A percentile compares a stretch with the other conserved stretches of the same genome.
phyloP scores from a whole-genome alignment of 2,888 invertebrate genomes.

The Cephus pygmeus region DNA sequence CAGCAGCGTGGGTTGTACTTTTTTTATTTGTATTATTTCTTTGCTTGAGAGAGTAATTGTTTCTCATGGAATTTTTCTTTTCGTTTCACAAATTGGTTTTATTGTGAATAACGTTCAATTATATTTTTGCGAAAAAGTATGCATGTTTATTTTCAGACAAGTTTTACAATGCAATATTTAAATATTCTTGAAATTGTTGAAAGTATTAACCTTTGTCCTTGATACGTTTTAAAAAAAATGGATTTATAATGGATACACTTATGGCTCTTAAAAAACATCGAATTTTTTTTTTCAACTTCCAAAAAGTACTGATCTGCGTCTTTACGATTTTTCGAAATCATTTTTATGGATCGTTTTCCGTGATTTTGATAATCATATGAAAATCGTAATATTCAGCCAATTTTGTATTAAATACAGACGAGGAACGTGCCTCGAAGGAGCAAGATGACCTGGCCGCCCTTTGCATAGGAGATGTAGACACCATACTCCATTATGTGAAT shows the following conservation, averaged over 20 bases:
- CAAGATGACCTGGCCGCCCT: constrained; percentile 80
- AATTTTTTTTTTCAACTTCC: background rate
- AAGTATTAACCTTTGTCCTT: background rate
- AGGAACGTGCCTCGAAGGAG: constrained; percentile 82
- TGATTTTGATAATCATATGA: constrained; percentile 21
- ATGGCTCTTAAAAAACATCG: background rate
- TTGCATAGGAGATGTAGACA: constrained; percentile 84
- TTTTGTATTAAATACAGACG: constrained; percentile 70
- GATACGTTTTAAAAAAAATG: too few species aligned
- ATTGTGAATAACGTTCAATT: background rate
- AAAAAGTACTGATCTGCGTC: background rate
- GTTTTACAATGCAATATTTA: background rate
- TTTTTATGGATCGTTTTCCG: constrained; percentile 2
- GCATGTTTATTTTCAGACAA: background rate
- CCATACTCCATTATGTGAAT: constrained; percentile 85
- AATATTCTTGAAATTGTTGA: background rate
- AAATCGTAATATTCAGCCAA: background rate
- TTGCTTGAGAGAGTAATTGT: background rate
- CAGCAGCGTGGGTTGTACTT: background rate
- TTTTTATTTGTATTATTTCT: background rate
- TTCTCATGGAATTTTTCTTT: background rate
- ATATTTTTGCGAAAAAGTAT: background rate
- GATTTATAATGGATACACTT: background rate
- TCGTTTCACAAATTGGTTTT: background rate
- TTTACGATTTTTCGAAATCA: background rate